Percentiles rank a stretch among this genome's conserved stretches.
These are phyloP conservation scores for Hoplodrina blanda DNA, from an alignment of 2,888 invertebrate species.

Conservation along the genomic window DNA sequence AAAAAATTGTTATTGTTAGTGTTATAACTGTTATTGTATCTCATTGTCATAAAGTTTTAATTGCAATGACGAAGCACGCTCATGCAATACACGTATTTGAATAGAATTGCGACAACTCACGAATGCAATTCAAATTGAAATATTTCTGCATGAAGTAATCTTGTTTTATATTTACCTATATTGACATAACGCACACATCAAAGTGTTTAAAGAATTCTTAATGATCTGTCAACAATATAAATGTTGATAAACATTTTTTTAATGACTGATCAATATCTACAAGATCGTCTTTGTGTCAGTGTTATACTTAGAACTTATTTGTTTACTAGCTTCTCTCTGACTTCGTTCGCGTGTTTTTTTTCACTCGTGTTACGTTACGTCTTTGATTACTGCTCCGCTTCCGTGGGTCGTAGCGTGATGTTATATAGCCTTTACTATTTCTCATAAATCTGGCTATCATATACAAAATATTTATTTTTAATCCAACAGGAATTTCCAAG, in stretches of 20 bases:
- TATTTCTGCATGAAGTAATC: background rate
- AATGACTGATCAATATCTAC: background rate
- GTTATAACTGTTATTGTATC: too few relatives aligned
- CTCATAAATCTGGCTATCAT: too few relatives aligned
- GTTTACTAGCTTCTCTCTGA: too few relatives aligned
- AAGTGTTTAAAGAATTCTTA: background rate
- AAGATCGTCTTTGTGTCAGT: background rate
- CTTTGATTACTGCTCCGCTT: too few relatives aligned
- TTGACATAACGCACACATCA: background rate
- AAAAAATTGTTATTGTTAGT: too few relatives aligned
- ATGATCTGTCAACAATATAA: background rate
- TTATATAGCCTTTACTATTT: too few relatives aligned
- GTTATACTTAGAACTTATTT: background rate
- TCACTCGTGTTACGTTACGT: too few relatives aligned
- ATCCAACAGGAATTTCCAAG: too few relatives aligned
- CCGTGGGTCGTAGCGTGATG: too few relatives aligned
- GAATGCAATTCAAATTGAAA: conserved; percentile 4
- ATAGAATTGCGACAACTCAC: background rate
- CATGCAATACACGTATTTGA: background rate
- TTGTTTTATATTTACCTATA: background rate
- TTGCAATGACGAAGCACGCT: too few relatives aligned
- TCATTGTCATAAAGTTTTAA: background rate
- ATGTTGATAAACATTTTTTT: background rate
- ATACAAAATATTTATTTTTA: too few relatives aligned
- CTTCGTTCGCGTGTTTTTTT: too few relatives aligned